A percentile compares a stretch with the other conserved stretches of the same genome.
These are phyloP conservation scores for Acropternis orthonyx DNA, from an alignment of 2,797 vertebrate species.

Conservation along the genomic window DNA sequence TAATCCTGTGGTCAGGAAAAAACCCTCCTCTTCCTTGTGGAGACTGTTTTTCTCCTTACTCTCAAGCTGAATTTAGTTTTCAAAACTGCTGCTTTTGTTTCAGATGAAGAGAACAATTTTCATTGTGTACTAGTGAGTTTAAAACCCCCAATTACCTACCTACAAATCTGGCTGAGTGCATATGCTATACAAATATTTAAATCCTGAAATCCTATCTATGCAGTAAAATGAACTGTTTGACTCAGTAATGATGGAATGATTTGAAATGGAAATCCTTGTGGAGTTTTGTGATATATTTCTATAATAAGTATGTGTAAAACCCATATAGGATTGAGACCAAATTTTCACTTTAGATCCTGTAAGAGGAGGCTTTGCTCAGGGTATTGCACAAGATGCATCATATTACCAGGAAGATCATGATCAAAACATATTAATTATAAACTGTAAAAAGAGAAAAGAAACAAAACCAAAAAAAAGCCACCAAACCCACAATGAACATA, in stretches of 20 bases:
- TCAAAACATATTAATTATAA: not conserved
- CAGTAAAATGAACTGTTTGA: not conserved
- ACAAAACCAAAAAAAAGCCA: not conserved
- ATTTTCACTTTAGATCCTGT: not conserved
- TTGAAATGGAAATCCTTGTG: not conserved
- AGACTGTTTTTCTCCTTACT: rapidly evolving
- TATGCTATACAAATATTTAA: not conserved
- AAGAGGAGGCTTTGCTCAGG: not conserved
- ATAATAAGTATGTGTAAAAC: not conserved
- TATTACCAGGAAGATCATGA: not conserved
- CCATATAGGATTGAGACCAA: not conserved
- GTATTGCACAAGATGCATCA: not conserved
- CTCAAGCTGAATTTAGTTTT: not conserved
- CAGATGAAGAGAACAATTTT: not conserved
- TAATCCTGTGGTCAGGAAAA: not conserved
- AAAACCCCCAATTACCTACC: not conserved
- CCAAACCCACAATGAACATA: not conserved
- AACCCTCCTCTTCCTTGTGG: not conserved
- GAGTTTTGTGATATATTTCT: not conserved
- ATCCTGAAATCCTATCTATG: not conserved
- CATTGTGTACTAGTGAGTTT: not conserved
- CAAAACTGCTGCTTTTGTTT: not conserved
- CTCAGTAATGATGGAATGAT: not conserved
- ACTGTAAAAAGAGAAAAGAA: not conserved
- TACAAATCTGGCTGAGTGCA: not conserved